Percentiles rank a stretch among this genome's conserved stretches.
Evolutionary conservation across 2,888 invertebrate genomes (phyloP).

Genomic region (Baccha elongata): DNA sequence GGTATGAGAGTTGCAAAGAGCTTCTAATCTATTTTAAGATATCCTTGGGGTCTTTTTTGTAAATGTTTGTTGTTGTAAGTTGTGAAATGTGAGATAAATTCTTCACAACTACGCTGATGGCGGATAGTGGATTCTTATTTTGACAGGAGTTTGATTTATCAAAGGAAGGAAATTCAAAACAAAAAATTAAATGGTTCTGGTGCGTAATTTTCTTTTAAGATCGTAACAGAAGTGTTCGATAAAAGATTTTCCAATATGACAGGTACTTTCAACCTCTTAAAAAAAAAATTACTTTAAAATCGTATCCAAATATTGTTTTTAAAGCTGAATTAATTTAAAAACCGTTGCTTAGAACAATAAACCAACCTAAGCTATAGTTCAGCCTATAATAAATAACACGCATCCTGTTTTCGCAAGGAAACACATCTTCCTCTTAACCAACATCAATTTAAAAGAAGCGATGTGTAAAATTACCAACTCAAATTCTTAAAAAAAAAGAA

Average conservation of each 20-base stretch:
- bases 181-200: neutral
- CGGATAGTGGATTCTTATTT: constrained; percentile 7
- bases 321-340: constrained; percentile 18
- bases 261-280: neutral
- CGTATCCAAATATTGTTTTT: neutral
- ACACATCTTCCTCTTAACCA: constrained; percentile 8
- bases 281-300: neutral
- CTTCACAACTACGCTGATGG: no score
- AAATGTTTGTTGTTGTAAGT: neutral
- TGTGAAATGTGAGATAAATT: constrained; percentile 21
- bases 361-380: constrained; percentile 13
- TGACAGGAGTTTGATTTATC: constrained; percentile 30
- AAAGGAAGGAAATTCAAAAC: constrained; percentile 17
- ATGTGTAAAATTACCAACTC: constrained; percentile 69
- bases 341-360: constrained; percentile 11
- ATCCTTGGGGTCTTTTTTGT: constrained; percentile 12
- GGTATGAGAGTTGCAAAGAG: constrained; percentile 20
- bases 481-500: constrained; percentile 29
- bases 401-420: constrained; percentile 35
- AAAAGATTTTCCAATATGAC: neutral
- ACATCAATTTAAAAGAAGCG: constrained; percentile 65
- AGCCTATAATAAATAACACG: constrained; percentile 29
- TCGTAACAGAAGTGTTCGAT: no score
- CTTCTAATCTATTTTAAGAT: constrained; percentile 29
- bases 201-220: neutral